Evolutionary conservation across 2,113 vertebrate genomes (phyloP).

Genomic region (Tinamus guttatus): DNA sequence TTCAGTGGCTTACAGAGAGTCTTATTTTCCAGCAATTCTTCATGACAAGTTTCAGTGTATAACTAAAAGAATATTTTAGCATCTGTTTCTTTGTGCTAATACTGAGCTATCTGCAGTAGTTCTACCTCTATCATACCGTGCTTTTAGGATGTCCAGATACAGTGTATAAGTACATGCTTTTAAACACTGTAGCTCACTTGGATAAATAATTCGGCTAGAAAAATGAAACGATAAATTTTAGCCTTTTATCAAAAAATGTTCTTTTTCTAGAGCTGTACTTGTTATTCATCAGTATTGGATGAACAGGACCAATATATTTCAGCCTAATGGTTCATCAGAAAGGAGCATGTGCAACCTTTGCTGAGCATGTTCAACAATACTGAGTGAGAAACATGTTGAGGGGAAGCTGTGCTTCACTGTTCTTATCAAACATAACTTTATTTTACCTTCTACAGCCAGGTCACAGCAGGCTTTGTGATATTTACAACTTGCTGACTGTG

Average conservation of each 20-base stretch:
- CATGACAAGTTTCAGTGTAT: not conserved
- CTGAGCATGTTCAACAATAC: not conserved
- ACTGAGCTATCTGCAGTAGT: not conserved
- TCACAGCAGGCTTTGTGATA: not conserved
- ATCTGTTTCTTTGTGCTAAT: not conserved
- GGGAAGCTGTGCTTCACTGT: rapidly evolving
- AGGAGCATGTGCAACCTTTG: not conserved
- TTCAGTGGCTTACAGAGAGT: not conserved
- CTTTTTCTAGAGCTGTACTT: not conserved
- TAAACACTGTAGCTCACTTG: not conserved
- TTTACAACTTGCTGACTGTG: not conserved
- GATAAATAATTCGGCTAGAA: not conserved
- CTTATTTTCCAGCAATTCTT: not conserved
- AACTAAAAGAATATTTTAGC: not conserved
- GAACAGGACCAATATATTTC: not conserved
- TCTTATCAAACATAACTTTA: not conserved
- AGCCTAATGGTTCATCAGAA: not conserved
- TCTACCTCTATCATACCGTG: not conserved
- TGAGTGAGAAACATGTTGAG: not conserved
- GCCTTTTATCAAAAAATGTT: not conserved
- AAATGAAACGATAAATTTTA: not conserved
- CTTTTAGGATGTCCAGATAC: not conserved
- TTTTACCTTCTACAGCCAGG: not conserved
- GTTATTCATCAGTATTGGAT: not conserved
- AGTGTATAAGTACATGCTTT: not conserved